A percentile compares a stretch with the other conserved stretches of the same genome.
Evolutionary conservation across 2,797 vertebrate genomes (phyloP).

Genomic region (Myotis planiceps): DNA sequence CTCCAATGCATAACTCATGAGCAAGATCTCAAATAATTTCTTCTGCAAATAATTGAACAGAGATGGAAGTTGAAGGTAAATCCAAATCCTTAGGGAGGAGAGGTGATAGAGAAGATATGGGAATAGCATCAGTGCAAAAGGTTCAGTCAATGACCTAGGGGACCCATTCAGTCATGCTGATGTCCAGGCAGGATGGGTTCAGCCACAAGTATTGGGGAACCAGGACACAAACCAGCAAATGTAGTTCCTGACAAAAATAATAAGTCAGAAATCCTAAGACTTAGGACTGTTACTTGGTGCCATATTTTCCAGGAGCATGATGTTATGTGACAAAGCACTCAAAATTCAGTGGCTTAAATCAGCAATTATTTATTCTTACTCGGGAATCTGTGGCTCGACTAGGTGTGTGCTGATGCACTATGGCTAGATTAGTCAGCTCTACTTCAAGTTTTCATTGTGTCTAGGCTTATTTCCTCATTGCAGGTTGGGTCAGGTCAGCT

Average conservation of each 20-base stretch:
- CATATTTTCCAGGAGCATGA: background rate
- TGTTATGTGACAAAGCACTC: background rate
- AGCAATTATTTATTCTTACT: background rate
- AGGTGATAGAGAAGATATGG: background rate
- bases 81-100: background rate
- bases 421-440: background rate
- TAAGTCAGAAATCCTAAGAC: background rate
- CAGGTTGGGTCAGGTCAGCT: background rate
- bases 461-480: background rate
- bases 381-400: background rate
- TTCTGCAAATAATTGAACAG: background rate
- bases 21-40: background rate
- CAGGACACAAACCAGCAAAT: background rate
- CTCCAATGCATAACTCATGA: background rate
- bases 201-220: background rate
- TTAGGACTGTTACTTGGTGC: background rate
- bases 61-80: background rate
- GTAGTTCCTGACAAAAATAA: background rate
- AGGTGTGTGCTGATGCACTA: background rate
- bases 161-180: background rate
- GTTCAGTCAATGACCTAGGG: background rate
- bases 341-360: conserved; percentile 10
- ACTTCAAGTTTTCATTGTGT: background rate
- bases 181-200: background rate
- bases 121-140: background rate